phyloP scores from a whole-genome alignment of 92 coral and sea anemone genomes.

The Micromussa lordhowensis region DNA sequence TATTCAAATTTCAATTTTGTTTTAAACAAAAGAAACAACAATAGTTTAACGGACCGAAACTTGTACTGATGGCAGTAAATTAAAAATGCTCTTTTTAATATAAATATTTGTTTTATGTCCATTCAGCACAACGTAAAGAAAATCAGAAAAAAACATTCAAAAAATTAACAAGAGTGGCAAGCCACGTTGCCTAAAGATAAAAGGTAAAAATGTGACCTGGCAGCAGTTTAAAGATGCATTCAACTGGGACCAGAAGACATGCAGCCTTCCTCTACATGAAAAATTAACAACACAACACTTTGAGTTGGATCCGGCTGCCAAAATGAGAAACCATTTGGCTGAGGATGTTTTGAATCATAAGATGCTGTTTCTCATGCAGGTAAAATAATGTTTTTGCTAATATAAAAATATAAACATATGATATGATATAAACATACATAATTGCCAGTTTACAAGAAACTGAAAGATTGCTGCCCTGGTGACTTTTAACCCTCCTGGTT shows the following conservation, averaged over 20 bases:
- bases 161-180: conserved; percentile 45
- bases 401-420: too few species aligned
- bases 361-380: conserved; percentile 70
- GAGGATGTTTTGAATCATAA: conserved; percentile 62
- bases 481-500: too few species aligned
- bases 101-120: too few species aligned
- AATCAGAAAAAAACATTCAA: conserved; percentile 37
- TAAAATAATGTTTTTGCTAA: not conserved
- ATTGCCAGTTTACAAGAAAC: too few species aligned
- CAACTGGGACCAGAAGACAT: not conserved
- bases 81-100: too few species aligned
- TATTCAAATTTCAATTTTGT: too few species aligned
- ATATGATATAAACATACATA: too few species aligned
- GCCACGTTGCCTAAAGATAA: conserved; percentile 50
- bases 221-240: not conserved
- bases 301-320: conserved; percentile 61
- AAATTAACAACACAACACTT: conserved; percentile 55
- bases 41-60: too few species aligned
- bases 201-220: conserved; percentile 7
- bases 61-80: too few species aligned
- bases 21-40: too few species aligned
- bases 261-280: conserved; percentile 54
- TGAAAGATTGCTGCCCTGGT: too few species aligned
- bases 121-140: not conserved
- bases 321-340: conserved; percentile 63